Base-by-base conservation (phyloP, 2,888 invertebrate genomes). In the Oxystoma pomonae region DNA sequence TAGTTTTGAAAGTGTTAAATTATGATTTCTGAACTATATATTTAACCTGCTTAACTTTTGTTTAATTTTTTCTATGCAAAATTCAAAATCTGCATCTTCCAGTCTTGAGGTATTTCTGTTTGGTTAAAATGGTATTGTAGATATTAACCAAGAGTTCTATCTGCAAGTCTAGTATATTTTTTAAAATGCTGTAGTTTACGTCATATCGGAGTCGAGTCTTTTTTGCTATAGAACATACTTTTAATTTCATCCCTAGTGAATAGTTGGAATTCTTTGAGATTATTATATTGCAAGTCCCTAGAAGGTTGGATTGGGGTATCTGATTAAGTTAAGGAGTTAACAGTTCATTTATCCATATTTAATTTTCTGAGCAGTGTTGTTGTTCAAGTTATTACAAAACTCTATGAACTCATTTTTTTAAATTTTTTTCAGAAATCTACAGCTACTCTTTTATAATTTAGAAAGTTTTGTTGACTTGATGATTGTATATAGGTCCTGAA, bases 21-120 rank as follows among this genome's bases (percentile, higher is more conserved):
- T n/a, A 17, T 53, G 16, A 17, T 53, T 53, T 7, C 16, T 18
- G 3, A 53, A 16, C 55, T n/a, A 53, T 18, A 7, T 3, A 16
- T 17, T 17, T 3, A 53, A 7, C 9, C 16, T 53, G 3, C 18
- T 53, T 7, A 53, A 9, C 16, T 17, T 17, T 7, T 53, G 3
- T 16, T 53, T 16, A 7, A 53, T 17, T 16, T 53, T 17, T 53
- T 16, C n/a, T 7, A 53, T 18, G 5, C 3, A 7, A 16, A 17
- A 16, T 7, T 3, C 5, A 17, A 53, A 2, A 57, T 17, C 1
- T 22, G 20, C 1, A 53, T 18, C 21, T 16, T 16, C 60, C 63
- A 63, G n/a, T 60, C 21, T 35, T 12, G 19, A 17, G 61, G 61
- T 16, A 20, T n/a, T n/a, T 1, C 20, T n/a, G n/a, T n/a, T n/a